phyloP scores from a whole-genome alignment of 2,888 invertebrate species.

The Caenorhabditis imperialis region DNA sequence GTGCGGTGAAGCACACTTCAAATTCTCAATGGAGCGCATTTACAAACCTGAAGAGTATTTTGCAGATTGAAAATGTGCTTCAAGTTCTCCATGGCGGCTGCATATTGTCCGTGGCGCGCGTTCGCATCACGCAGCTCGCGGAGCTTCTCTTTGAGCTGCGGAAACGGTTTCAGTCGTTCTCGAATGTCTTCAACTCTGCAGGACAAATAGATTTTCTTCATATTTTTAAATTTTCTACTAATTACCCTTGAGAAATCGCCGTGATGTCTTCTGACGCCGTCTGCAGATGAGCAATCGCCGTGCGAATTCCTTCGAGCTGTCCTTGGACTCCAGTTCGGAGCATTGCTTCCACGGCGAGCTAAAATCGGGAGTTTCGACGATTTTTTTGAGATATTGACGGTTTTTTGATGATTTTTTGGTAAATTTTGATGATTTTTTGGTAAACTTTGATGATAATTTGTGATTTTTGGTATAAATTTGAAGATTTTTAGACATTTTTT shows the following conservation, averaged over 20 bases:
- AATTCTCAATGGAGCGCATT: too few species aligned
- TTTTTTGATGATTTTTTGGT: neutral
- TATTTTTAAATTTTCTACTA: neutral
- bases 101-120: slow-evolving; percentile 92
- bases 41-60: slow-evolving; percentile 85
- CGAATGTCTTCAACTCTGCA: slow-evolving; percentile 87
- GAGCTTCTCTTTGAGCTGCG: slow-evolving; percentile 87
- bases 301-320: slow-evolving; percentile 94
- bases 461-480: too few species aligned
- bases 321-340: slow-evolving; percentile 98
- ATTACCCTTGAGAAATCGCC: slow-evolving; percentile 83
- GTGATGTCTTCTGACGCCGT: slow-evolving; percentile 88
- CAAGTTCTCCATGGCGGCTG: slow-evolving; percentile 96
- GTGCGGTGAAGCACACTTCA: too few species aligned
- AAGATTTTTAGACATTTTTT: too few species aligned
- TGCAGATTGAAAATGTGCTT: slow-evolving; percentile 98
- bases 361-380: slow-evolving; percentile 73
- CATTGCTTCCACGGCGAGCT: slow-evolving; percentile 93
- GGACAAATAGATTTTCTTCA: slow-evolving; percentile 53
- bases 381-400: neutral
- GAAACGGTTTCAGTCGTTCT: slow-evolving; percentile 85
- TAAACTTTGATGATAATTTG: too few species aligned
- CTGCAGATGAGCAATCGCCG: slow-evolving; percentile 91
- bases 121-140: slow-evolving; percentile 92
- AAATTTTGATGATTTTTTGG: neutral